Conservation (phyloP, 1,140 invertebrate genomes). For the Zaprionus taronus region DNA sequence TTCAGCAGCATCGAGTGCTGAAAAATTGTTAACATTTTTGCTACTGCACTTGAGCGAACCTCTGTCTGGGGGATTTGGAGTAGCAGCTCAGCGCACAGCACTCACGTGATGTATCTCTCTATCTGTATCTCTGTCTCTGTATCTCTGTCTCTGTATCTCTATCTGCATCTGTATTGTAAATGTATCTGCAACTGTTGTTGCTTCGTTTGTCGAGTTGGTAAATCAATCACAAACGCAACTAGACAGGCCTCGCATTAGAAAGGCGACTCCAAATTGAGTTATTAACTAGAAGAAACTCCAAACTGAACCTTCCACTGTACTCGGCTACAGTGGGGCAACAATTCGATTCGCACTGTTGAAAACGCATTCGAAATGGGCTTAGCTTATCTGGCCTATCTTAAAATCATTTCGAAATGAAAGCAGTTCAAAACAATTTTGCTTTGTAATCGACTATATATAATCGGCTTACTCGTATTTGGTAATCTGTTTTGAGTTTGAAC, state of each 20-base stretch:
- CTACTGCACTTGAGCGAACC: constrained; percentile 77
- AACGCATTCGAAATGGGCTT: constrained; percentile 4
- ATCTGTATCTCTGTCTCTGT: background rate
- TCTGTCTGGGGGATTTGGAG: constrained; percentile 4
- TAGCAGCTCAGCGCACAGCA: background rate
- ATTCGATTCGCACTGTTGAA: constrained; percentile 3
- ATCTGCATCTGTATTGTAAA: background rate
- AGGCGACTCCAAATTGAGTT: constrained; percentile 9
- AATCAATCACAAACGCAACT: constrained; percentile 1
- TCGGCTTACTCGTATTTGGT: background rate
- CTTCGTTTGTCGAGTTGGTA: background rate
- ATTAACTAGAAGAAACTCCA: constrained; percentile 2
- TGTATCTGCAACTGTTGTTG: background rate
- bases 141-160: background rate
- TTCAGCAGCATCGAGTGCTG: constrained; percentile 73
- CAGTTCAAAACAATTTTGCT: background rate
- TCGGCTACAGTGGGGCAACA: constrained; percentile 3
- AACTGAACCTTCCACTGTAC: background rate
- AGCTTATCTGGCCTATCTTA: background rate
- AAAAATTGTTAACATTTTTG: constrained; percentile 83
- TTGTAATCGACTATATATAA: constrained; percentile 6
- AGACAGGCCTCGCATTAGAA: constrained; percentile 9
- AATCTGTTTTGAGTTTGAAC: background rate
- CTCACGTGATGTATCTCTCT: background rate
- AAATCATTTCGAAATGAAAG: background rate